Evolutionary conservation across 1,140 invertebrate species (phyloP).

Genomic region (Acromyrmex echinatior): DNA sequence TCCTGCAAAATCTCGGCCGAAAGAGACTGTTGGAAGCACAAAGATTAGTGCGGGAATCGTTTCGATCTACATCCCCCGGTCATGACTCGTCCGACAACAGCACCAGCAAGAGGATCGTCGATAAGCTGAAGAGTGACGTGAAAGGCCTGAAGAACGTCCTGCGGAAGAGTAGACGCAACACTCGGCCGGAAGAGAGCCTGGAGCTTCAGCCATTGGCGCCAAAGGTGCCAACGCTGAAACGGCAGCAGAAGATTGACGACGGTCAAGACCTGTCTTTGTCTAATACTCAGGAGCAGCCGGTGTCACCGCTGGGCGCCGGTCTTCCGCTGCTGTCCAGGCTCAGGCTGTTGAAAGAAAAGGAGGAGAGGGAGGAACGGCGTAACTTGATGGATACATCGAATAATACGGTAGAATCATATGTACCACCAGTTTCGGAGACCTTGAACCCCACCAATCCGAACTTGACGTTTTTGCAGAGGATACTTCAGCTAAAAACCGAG

Average conservation of each 20-base stretch:
- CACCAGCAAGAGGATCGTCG: slow-evolving; percentile 91
- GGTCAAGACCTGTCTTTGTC: slow-evolving; percentile 64
- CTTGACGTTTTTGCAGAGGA: slow-evolving; percentile 91
- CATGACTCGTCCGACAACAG: slow-evolving; percentile 89
- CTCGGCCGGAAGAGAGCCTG: slow-evolving; percentile 85
- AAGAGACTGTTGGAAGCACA: slow-evolving; percentile 95
- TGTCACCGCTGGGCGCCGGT: slow-evolving; percentile 92
- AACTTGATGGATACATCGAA: slow-evolving; percentile 87
- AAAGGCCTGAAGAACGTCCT: slow-evolving; percentile 91
- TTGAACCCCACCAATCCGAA: slow-evolving; percentile 76
- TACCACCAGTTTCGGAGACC: slow-evolving; percentile 42
- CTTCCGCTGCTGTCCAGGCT: slow-evolving; percentile 93
- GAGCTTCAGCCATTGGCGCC: slow-evolving; percentile 86
- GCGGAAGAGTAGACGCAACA: slow-evolving; percentile 88
- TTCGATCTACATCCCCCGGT: slow-evolving; percentile 79
- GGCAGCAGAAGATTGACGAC: slow-evolving; percentile 83
- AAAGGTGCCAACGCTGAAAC: slow-evolving; percentile 86
- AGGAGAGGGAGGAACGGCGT: slow-evolving; percentile 89
- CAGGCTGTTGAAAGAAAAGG: slow-evolving; percentile 94
- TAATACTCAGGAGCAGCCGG: slow-evolving; percentile 77
- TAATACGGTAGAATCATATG: slow-evolving; percentile 80
- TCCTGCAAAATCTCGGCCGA: slow-evolving; percentile 94
- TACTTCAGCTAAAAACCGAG: slow-evolving; percentile 93
- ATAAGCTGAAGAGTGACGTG: slow-evolving; percentile 93
- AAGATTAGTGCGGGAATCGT: slow-evolving; percentile 77